These are phyloP conservation scores for Polyommatus icarus DNA, from an alignment of 2,888 invertebrate genomes.

Conservation along the genomic window DNA sequence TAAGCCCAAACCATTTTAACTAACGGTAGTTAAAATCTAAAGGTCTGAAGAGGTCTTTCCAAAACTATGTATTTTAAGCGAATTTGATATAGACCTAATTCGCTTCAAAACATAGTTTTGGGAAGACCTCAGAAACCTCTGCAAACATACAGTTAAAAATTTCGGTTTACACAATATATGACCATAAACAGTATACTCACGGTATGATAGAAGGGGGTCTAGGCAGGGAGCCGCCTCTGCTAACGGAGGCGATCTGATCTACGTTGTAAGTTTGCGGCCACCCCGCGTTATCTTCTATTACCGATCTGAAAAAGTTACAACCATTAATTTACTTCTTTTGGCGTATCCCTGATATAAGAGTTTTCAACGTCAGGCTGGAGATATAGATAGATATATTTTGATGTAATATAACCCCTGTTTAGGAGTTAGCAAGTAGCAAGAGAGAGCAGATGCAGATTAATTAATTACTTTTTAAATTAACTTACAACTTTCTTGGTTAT, in stretches of 20 bases:
- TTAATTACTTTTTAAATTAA: too few species aligned
- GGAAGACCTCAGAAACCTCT: neutral
- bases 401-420: too few species aligned
- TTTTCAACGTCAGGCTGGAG: too few species aligned
- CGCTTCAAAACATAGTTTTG: neutral
- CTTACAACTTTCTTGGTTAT: too few species aligned
- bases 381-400: too few species aligned
- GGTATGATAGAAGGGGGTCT: constrained; percentile 75
- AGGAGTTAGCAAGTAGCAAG: too few species aligned
- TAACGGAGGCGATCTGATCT: constrained; percentile 77
- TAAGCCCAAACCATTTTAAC: too few species aligned
- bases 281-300: constrained; percentile 79
- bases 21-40: too few species aligned
- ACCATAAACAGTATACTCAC: constrained; percentile 54
- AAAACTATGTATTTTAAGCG: too few species aligned
- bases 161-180: neutral
- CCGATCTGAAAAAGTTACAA: constrained; percentile 65
- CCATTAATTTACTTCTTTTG: neutral
- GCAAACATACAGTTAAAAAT: neutral
- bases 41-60: too few species aligned
- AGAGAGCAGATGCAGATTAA: too few species aligned
- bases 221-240: constrained; percentile 73
- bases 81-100: neutral
- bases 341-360: too few species aligned
- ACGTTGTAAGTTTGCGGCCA: constrained; percentile 76